Conservation (phyloP, 1,140 invertebrate species). For the Cydia splendana region DNA sequence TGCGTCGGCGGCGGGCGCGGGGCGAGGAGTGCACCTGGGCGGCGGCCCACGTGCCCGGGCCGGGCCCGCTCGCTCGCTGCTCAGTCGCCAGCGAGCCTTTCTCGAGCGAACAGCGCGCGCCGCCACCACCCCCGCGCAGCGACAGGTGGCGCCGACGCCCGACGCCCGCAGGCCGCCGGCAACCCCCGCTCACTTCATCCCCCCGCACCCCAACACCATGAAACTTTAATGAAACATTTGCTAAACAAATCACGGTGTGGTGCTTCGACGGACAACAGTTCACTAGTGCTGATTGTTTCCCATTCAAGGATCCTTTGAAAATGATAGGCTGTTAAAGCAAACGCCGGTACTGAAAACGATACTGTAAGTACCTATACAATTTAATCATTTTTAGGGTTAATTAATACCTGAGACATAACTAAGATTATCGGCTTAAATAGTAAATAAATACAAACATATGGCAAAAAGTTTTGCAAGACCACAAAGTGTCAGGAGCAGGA, state of each 20-base stretch:
- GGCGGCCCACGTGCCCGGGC: conserved; percentile 72
- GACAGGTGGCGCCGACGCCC: conserved; percentile 66
- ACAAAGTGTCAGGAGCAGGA: background rate
- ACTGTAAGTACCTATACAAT: conserved; percentile 6
- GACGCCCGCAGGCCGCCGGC: conserved; percentile 46
- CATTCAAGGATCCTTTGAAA: conserved; percentile 4
- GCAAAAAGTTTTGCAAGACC: background rate
- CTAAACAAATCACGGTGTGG: conserved; percentile 59
- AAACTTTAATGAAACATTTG: conserved; percentile 64
- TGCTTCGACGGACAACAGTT: conserved; percentile 40
- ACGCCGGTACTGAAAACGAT: background rate
- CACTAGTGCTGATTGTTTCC: conserved; percentile 3
- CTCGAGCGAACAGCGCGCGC: conserved; percentile 38
- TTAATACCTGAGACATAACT: background rate
- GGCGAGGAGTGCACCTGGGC: conserved; percentile 49
- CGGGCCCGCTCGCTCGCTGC: conserved; percentile 38
- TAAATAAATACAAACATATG: background rate
- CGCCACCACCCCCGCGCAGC: conserved; percentile 45
- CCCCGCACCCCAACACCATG: conserved; percentile 53
- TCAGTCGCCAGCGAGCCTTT: conserved; percentile 65
- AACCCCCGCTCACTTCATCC: conserved; percentile 40
- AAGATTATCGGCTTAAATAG: background rate
- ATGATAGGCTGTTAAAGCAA: conserved; percentile 13
- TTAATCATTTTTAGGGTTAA: background rate
- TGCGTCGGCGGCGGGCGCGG: conserved; percentile 36